Evolutionary conservation across 35 echinoderm and acorn worm species (phyloP).

Genomic region (Ptychodera flava): DNA sequence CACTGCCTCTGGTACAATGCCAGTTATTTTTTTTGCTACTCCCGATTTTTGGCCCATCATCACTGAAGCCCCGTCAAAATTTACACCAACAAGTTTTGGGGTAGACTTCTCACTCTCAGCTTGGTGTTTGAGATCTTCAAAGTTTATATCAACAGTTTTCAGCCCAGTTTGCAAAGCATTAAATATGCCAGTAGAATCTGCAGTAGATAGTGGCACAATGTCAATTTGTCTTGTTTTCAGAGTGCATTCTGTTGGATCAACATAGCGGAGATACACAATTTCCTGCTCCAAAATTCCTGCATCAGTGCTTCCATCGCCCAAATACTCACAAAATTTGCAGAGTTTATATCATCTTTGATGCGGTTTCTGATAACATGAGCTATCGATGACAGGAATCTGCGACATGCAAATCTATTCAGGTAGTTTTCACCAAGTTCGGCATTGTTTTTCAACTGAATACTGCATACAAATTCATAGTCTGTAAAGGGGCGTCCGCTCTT

Average conservation of each 20-base stretch:
- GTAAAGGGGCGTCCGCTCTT: neutral
- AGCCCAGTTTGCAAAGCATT: neutral
- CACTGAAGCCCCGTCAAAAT: constrained; percentile 12
- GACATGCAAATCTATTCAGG: neutral
- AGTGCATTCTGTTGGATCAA: neutral
- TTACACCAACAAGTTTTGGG: constrained; percentile 9
- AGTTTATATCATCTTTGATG: neutral
- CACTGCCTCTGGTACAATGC: neutral
- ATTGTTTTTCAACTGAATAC: neutral
- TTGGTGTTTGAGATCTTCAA: neutral
- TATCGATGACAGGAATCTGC: neutral
- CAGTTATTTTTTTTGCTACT: neutral
- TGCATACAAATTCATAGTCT: neutral
- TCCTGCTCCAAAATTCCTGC: constrained; percentile 14
- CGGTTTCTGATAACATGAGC: neutral
- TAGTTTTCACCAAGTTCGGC: neutral
- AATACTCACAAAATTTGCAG: constrained; percentile 6
- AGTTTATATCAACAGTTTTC: neutral
- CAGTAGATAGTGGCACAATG: neutral
- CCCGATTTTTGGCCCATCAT: constrained; percentile 9
- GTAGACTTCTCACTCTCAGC: no score
- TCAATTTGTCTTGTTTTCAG: neutral
- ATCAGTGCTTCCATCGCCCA: constrained; percentile 19
- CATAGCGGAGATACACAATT: constrained; percentile 10
- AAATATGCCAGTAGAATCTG: constrained; percentile 8